A percentile compares a stretch with the other conserved stretches of the same genome.
These are phyloP conservation scores for Stegostoma tigrinum DNA, from an alignment of 2,113 vertebrate species.

Conservation along the genomic window DNA sequence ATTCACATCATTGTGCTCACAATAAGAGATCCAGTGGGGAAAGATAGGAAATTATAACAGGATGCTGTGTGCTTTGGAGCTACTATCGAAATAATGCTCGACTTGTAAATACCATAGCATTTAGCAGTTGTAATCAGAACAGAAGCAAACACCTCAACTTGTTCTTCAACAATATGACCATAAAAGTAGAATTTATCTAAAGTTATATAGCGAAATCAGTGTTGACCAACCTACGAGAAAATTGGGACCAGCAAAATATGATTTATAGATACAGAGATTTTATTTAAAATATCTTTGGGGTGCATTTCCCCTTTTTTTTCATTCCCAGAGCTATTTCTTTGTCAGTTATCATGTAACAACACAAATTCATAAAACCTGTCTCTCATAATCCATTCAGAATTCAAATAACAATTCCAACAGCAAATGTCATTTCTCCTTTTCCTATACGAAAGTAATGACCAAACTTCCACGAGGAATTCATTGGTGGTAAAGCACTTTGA, in stretches of 20 bases:
- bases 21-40: background rate
- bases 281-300: background rate
- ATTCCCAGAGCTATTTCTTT: background rate
- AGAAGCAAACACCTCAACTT: background rate
- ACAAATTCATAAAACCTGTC: background rate
- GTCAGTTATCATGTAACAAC: background rate
- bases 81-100: background rate
- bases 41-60: background rate
- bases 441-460: no score
- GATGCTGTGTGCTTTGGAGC: slow-evolving; percentile 1
- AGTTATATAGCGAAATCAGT: background rate
- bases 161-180: background rate
- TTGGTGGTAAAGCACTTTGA: background rate
- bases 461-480: background rate
- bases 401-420: background rate
- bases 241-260: background rate
- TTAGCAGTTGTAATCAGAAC: background rate
- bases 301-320: background rate
- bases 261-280: background rate
- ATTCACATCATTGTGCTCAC: background rate
- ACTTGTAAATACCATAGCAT: background rate
- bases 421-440: background rate
- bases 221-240: background rate
- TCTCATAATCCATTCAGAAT: background rate
- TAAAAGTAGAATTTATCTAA: background rate